Percentiles rank a stretch among this genome's conserved stretches.
Conservation (phyloP, 2,888 invertebrate genomes). For the Meiosimyza platycephala region DNA sequence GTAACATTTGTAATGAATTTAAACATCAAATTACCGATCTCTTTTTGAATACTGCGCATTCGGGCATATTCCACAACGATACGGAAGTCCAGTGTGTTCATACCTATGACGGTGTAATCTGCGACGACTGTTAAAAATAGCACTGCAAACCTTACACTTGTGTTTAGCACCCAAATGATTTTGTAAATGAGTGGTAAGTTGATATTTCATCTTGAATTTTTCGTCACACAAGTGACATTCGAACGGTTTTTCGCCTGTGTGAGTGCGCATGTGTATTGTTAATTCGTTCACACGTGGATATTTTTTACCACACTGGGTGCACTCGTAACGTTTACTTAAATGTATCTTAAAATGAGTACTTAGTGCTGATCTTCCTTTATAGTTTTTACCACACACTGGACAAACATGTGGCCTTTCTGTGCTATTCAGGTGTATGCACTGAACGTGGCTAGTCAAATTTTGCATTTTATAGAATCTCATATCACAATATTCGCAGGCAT, state of each 20-base stretch:
- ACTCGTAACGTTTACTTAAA: constrained; percentile 28
- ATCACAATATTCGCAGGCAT: constrained; percentile 29
- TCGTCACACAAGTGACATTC: constrained; percentile 41
- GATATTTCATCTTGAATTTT: constrained; percentile 39
- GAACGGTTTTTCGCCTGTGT: constrained; percentile 39
- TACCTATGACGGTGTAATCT: constrained; percentile 40
- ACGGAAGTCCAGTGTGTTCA: constrained; percentile 41
- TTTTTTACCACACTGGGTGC: constrained; percentile 36
- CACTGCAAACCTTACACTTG: constrained; percentile 36
- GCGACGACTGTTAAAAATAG: constrained; percentile 36
- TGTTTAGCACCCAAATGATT: constrained; percentile 41
- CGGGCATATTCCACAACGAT: not conserved
- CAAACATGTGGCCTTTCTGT: not conserved
- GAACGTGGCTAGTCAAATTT: not conserved
- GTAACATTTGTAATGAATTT: too few species aligned
- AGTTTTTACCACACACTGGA: not conserved
- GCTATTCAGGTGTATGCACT: not conserved
- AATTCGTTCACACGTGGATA: constrained; percentile 39
- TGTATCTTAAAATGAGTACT: constrained; percentile 39
- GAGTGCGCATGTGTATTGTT: constrained; percentile 36
- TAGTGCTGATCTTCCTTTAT: constrained; percentile 22
- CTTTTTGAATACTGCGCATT: not conserved
- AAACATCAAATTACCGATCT: not conserved
- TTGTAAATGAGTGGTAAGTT: constrained; percentile 42
- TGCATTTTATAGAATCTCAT: constrained; percentile 25